Base-by-base conservation (phyloP, 2,888 invertebrate genomes). In the Penaeus monodon region DNA sequence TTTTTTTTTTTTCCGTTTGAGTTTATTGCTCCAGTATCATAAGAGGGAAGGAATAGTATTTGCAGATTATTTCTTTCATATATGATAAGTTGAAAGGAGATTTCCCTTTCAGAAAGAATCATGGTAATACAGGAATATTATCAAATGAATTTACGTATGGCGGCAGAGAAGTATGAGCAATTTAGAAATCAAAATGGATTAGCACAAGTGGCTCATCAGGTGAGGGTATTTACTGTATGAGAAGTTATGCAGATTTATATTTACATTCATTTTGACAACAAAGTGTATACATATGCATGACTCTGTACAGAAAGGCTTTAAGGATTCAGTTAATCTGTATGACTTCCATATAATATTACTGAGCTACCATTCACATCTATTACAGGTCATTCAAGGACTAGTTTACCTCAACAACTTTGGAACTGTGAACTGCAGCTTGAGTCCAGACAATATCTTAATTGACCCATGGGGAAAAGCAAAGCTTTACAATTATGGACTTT, bases 401-500 rank as follows among this genome's bases (percentile, higher is more conserved):
- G 92, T 93, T 80, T 95, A 95, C 91, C 94, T 99, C 33, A 96
- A 98, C 92, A 91, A 93, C 12, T 93, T 95, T 90, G 94, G 95
- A 85, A 94, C 98, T 84, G 95, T 95, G 3, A 96, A 97, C 91
- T 95, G 97, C 90, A 96, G 96, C 92, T 93, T 99, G 88, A 95
- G 96, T 88, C 95, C 96, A 81, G 96, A 96, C 91, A 97, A 97
- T 92, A 95, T 99, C 91, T 93, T 97, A 24, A 92, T 98, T 66
- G 95, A 96, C 91, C 93, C 93, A 76, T 93, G 94, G 91, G 95
- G 95, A 70, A 94, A 95, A 91, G 95, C 97, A 0, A 97, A 98
- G 92, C 92, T 99, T 65, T 97, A 97, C 91, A 97, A 98, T 92
- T 98, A 96, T 94, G 99, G 98, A n/a, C 93, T 98, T 91, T 97